Percentiles rank a stretch among this genome's conserved stretches.
Conservation (phyloP, 2,797 vertebrate genomes). For the Podargus strigoides region DNA sequence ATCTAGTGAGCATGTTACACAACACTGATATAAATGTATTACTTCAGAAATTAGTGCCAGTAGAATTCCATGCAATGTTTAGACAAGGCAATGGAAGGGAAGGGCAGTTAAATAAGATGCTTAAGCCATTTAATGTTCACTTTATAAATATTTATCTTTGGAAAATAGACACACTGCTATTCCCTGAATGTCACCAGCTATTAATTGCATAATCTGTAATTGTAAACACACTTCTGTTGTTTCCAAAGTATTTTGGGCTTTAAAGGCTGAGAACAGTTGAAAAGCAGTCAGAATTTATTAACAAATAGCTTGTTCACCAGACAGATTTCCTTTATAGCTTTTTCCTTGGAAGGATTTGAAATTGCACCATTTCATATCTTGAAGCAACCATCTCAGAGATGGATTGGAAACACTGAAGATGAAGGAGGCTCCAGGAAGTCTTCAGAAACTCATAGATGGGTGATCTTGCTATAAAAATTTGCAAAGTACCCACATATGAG, state of each 20-base stretch:
- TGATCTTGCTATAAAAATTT: not conserved
- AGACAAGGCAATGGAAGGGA: not conserved
- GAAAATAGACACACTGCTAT: not conserved
- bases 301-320: not conserved
- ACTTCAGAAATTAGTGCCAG: not conserved
- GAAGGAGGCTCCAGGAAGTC: not conserved
- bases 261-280: not conserved
- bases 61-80: not conserved
- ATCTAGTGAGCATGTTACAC: not conserved
- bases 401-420: not conserved
- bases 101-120: not conserved
- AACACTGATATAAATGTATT: not conserved
- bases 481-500: not conserved
- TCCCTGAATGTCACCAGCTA: slow-evolving; percentile 16
- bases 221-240: not conserved
- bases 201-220: slow-evolving; percentile 13
- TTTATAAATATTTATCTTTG: slow-evolving; percentile 31
- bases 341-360: slow-evolving; percentile 20
- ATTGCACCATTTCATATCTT: not conserved
- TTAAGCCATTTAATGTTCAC: slow-evolving; percentile 7
- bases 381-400: not conserved
- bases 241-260: not conserved
- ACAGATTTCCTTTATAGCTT: slow-evolving; percentile 2
- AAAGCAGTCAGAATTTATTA: slow-evolving; percentile 44
- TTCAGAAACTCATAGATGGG: not conserved